Conservation (phyloP, 2,113 vertebrate species). For the Percina caprodes region DNA sequence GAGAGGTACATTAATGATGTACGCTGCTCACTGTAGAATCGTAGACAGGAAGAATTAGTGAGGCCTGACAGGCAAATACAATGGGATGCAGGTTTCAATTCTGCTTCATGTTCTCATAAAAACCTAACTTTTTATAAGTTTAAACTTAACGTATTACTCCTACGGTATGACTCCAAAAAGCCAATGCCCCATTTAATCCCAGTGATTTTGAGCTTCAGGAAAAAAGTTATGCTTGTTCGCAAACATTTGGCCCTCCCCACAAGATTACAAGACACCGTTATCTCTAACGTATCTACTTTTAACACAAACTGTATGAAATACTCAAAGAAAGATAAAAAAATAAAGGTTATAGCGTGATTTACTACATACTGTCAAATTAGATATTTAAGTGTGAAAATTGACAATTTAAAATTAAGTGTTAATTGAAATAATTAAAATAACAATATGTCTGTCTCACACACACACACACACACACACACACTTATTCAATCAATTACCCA, state of each 20-base stretch:
- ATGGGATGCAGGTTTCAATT: neutral
- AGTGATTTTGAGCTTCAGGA: neutral
- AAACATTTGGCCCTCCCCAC: neutral
- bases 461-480: neutral
- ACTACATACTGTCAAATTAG: no score
- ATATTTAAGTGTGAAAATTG: no score
- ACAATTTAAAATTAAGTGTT: no score
- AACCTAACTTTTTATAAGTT: no score
- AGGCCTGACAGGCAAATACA: constrained; percentile 4
- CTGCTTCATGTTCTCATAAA: neutral
- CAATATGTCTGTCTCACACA: neutral
- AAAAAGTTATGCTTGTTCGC: neutral
- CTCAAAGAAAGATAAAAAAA: neutral
- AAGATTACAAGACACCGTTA: no score
- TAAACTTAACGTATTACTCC: neutral
- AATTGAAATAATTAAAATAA: neutral
- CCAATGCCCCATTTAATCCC: neutral
- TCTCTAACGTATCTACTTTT: no score
- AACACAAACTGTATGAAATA: neutral
- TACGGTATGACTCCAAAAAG: neutral
- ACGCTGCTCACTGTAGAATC: constrained; percentile 16
- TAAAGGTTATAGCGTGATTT: no score
- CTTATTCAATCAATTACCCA: neutral
- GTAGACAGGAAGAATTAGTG: neutral
- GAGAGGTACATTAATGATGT: constrained; percentile 51